Percentiles rank a stretch among this genome's conserved stretches.
phyloP scores from a whole-genome alignment of 2,888 invertebrate genomes.

The Synergus umbraculus region DNA sequence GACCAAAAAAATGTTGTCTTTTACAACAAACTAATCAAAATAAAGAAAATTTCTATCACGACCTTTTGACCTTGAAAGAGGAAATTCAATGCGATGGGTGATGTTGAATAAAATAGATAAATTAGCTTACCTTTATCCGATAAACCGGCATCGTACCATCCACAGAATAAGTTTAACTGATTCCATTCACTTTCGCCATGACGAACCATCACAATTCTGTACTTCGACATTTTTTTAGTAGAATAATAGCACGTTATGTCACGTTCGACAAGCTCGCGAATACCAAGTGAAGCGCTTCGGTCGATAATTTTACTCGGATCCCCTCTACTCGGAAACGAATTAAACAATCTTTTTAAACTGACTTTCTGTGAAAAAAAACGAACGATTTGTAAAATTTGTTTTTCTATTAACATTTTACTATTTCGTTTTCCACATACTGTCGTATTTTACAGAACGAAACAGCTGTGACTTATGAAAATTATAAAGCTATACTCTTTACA shows the following conservation, averaged over 20 bases:
- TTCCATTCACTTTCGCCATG: slow-evolving; percentile 85
- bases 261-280: slow-evolving; percentile 16
- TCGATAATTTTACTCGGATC: slow-evolving; percentile 40
- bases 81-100: slow-evolving; percentile 6
- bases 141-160: slow-evolving; percentile 82
- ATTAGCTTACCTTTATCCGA: slow-evolving; percentile 80
- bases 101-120: slow-evolving; percentile 39
- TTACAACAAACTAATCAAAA: background rate
- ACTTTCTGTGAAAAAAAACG: background rate
- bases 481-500: background rate
- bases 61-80: slow-evolving; percentile 70
- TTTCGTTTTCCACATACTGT: background rate
- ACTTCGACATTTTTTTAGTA: slow-evolving; percentile 76
- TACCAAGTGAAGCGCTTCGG: slow-evolving; percentile 30
- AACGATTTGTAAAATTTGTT: background rate
- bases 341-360: background rate
- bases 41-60: slow-evolving; percentile 47
- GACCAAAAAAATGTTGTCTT: background rate
- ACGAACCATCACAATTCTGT: slow-evolving; percentile 82
- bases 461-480: too few relatives aligned
- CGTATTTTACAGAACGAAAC: background rate
- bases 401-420: background rate
- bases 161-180: slow-evolving; percentile 82
- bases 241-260: slow-evolving; percentile 37
- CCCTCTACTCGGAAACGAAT: background rate